phyloP scores from a whole-genome alignment of 2,888 invertebrate genomes.

The Apotomis betuletana region DNA sequence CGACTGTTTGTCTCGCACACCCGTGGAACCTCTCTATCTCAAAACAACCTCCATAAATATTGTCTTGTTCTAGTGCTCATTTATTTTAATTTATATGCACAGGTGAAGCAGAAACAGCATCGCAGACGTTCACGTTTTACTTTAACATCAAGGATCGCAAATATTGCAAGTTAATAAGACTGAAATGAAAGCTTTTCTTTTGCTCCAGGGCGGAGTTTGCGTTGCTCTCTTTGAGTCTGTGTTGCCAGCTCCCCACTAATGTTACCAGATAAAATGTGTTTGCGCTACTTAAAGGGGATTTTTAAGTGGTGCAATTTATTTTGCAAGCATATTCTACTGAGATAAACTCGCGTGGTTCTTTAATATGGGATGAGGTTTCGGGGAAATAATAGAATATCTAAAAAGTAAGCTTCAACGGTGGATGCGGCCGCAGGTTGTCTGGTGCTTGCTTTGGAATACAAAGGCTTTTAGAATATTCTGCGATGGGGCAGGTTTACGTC shows the following conservation, averaged over 20 bases:
- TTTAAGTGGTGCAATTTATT: slow-evolving; percentile 30
- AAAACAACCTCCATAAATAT: background rate
- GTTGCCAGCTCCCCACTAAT: slow-evolving; percentile 8
- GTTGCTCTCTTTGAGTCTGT: slow-evolving; percentile 34
- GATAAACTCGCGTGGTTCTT: slow-evolving; percentile 11
- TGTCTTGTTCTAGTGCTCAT: background rate
- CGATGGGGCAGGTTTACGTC: background rate
- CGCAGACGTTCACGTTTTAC: slow-evolving; percentile 1
- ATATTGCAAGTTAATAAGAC: slow-evolving; percentile 35
- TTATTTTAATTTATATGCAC: slow-evolving; percentile 9
- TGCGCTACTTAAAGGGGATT: slow-evolving; percentile 21
- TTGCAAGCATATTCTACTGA: slow-evolving; percentile 5
- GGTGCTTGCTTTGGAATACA: background rate
- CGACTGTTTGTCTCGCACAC: background rate
- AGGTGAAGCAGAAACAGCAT: slow-evolving; percentile 4
- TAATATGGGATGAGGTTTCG: slow-evolving; percentile 11
- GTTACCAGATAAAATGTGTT: slow-evolving; percentile 28
- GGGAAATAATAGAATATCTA: slow-evolving; percentile 19
- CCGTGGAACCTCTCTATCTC: background rate
- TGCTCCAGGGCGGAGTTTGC: slow-evolving; percentile 21
- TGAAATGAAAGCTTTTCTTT: slow-evolving; percentile 22
- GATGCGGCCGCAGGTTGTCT: slow-evolving; percentile 5
- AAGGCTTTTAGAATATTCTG: slow-evolving; percentile 10
- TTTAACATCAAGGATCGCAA: slow-evolving; percentile 25
- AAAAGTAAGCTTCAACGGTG: slow-evolving; percentile 1